Conservation (phyloP, 2,113 vertebrate species). For the Chlamydotis undulata region DNA sequence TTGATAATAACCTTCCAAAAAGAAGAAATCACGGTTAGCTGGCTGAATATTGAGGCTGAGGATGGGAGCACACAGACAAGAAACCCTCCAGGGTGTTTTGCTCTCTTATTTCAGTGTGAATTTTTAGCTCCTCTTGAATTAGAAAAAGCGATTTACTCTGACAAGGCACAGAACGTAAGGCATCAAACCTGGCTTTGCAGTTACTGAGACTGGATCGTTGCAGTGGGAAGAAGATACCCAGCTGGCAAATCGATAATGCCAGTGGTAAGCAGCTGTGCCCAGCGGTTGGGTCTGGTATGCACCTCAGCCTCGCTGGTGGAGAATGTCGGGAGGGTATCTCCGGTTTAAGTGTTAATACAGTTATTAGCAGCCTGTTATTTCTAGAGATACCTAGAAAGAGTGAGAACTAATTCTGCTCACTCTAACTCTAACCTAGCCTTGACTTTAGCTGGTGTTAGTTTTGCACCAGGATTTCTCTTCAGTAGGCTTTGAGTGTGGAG, state of each 20-base stretch:
- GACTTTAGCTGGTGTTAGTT: not conserved
- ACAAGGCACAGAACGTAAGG: not conserved
- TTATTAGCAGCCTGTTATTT: not conserved
- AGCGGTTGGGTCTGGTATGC: not conserved
- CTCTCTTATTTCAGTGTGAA: conserved; percentile 37
- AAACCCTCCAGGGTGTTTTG: conserved; percentile 35
- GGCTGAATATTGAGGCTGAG: conserved; percentile 12
- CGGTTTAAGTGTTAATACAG: not conserved
- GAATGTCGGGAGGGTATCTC: fast-evolving
- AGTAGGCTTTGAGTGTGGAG: not conserved
- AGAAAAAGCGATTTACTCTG: conserved; percentile 44
- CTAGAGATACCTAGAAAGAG: not conserved
- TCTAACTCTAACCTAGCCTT: not conserved
- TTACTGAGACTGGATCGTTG: not conserved
- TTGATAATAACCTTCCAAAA: not conserved
- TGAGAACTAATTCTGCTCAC: not conserved
- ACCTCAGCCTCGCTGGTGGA: not conserved
- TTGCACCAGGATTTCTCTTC: not conserved
- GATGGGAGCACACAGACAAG: not conserved
- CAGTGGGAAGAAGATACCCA: conserved; percentile 23
- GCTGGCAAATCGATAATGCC: conserved; percentile 11
- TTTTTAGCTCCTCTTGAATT: conserved; percentile 55
- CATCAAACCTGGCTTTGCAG: not conserved
- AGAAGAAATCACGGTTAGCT: not conserved
- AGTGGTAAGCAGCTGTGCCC: not conserved